A percentile compares a stretch with the other conserved stretches of the same genome.
Evolutionary conservation across 2,113 vertebrate genomes (phyloP).

Genomic region (Leptodactylus fuscus): DNA sequence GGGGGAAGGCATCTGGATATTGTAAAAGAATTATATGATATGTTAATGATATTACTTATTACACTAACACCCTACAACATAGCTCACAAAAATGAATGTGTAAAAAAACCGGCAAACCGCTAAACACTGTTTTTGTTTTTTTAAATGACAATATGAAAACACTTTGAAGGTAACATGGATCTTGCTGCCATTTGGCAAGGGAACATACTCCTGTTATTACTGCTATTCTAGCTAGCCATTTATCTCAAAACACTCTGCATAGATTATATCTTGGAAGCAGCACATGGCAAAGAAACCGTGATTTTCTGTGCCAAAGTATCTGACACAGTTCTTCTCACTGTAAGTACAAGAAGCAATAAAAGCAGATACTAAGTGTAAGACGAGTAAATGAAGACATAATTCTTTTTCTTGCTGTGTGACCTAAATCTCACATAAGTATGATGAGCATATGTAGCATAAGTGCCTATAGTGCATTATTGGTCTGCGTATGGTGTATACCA

Average conservation of each 20-base stretch:
- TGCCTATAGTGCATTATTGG: background rate
- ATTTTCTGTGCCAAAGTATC: constrained; percentile 6
- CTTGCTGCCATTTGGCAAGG: background rate
- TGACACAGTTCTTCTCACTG: background rate
- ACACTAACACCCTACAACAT: too few relatives aligned
- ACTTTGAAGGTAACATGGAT: background rate
- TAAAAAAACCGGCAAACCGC: too few relatives aligned
- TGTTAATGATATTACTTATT: too few relatives aligned
- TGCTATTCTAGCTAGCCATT: background rate
- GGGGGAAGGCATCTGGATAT: too few relatives aligned
- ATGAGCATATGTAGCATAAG: too few relatives aligned
- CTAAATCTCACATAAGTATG: background rate
- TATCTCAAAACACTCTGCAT: constrained; percentile 12
- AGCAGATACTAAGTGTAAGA: background rate
- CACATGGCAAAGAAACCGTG: background rate
- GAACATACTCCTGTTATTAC: background rate
- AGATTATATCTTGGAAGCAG: constrained; percentile 11
- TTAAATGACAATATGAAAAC: too few relatives aligned
- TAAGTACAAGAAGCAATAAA: background rate
- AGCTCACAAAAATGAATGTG: too few relatives aligned
- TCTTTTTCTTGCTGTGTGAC: background rate
- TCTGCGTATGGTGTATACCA: background rate
- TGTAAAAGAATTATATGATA: too few relatives aligned
- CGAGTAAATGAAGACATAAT: background rate
- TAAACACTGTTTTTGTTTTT: too few relatives aligned